These are phyloP conservation scores for Euthynnus affinis DNA, from an alignment of 2,797 vertebrate genomes.

Conservation along the genomic window DNA sequence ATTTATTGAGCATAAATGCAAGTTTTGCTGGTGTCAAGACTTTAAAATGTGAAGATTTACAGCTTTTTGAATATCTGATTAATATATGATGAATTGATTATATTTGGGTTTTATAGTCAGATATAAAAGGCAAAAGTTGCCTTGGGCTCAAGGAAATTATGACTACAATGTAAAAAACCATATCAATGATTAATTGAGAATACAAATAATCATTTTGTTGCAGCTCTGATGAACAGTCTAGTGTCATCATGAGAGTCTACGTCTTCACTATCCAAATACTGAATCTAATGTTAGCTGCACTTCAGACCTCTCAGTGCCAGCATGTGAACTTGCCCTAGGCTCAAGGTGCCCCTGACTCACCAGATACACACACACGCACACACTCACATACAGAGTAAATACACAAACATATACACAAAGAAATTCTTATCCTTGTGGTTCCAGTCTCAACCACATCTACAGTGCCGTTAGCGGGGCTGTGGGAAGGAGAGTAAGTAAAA, in stretches of 20 bases:
- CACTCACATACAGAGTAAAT: slow-evolving; percentile 17
- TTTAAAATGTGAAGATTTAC: background rate
- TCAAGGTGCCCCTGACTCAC: slow-evolving; percentile 60
- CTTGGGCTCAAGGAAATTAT: background rate
- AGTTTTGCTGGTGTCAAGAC: background rate
- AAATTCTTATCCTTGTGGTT: slow-evolving; percentile 71
- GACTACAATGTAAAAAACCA: no score
- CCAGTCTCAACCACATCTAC: slow-evolving; percentile 60
- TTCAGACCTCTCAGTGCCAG: slow-evolving; percentile 38
- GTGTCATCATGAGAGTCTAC: background rate
- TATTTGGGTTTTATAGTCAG: background rate
- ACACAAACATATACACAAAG: slow-evolving; percentile 56
- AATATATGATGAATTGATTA: background rate
- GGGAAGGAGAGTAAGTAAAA: slow-evolving; percentile 54
- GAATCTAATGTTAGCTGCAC: slow-evolving; percentile 25
- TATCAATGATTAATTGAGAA: background rate
- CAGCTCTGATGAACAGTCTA: slow-evolving; percentile 26
- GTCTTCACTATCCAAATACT: slow-evolving; percentile 16
- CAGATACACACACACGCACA: slow-evolving; percentile 30
- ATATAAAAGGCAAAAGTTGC: background rate
- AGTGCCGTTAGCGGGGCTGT: slow-evolving; percentile 36
- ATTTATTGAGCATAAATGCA: background rate
- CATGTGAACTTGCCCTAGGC: slow-evolving; percentile 42
- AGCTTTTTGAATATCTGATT: background rate
- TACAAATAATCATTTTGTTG: background rate